phyloP scores from a whole-genome alignment of 2,888 invertebrate genomes.

The Plusia festucae region DNA sequence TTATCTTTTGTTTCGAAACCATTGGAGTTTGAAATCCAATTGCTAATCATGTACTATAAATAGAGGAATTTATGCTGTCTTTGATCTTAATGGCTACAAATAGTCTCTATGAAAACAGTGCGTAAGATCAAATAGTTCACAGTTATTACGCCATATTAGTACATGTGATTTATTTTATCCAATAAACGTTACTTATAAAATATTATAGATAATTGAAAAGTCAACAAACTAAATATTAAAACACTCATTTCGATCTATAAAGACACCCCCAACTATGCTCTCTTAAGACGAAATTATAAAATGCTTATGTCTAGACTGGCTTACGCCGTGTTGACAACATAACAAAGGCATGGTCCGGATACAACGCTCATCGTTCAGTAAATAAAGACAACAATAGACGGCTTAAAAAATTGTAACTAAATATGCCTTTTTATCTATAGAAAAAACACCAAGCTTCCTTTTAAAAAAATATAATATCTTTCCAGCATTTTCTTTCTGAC shows the following conservation, averaged over 20 bases:
- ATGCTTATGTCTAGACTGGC: not conserved
- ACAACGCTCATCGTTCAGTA: not conserved
- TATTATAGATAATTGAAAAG: no score
- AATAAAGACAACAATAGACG: conserved; percentile 17
- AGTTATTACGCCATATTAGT: conserved; percentile 20
- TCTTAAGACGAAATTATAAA: no score
- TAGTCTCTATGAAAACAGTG: conserved; percentile 29
- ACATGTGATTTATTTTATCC: no score
- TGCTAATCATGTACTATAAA: not conserved
- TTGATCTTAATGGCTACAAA: conserved; percentile 19
- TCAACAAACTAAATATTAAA: no score
- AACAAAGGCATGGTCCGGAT: conserved; percentile 20
- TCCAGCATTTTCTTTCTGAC: not conserved
- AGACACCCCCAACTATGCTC: no score
- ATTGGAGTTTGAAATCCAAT: not conserved
- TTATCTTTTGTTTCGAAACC: no score
- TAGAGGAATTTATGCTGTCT: not conserved
- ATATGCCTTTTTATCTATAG: not conserved
- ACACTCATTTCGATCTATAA: no score
- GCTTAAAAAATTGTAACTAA: conserved; percentile 23
- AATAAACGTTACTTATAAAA: no score
- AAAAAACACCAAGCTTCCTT: not conserved
- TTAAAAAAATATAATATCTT: not conserved
- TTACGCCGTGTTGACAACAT: conserved; percentile 14
- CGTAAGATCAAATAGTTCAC: conserved; percentile 8